Conservation (phyloP, 2,113 vertebrate species). For the Amia ocellicauda region DNA sequence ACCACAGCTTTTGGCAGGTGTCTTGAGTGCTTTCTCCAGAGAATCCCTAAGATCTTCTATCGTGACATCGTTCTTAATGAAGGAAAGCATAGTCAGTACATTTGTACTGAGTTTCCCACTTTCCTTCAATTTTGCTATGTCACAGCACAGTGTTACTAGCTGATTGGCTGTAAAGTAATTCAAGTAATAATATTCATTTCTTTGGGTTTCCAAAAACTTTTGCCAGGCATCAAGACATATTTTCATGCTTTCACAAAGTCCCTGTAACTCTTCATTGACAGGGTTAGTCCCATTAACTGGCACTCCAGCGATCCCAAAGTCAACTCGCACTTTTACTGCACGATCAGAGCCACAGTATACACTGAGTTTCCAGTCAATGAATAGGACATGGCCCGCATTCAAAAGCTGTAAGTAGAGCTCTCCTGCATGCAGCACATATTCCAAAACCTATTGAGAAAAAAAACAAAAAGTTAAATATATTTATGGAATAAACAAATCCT, state of each 20-base stretch:
- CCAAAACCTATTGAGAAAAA: constrained; percentile 22
- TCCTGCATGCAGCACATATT: constrained; percentile 31
- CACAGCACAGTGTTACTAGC: constrained; percentile 64
- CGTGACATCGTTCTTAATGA: constrained; percentile 53
- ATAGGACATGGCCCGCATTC: constrained; percentile 69
- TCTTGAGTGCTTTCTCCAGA: constrained; percentile 27
- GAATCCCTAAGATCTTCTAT: neutral
- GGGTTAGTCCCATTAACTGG: constrained; percentile 46
- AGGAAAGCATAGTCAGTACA: constrained; percentile 68
- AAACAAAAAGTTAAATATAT: constrained; percentile 12
- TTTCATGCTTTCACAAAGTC: constrained; percentile 66
- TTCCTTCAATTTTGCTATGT: constrained; percentile 39
- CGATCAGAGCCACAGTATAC: constrained; percentile 53
- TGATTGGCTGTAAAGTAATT: constrained; percentile 75
- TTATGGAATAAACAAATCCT: too few species aligned
- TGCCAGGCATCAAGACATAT: constrained; percentile 61
- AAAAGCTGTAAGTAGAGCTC: constrained; percentile 61
- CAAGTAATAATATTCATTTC: constrained; percentile 59
- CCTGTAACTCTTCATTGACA: constrained; percentile 46
- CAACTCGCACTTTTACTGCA: constrained; percentile 19
- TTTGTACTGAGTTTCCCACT: constrained; percentile 30
- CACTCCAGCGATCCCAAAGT: constrained; percentile 29
- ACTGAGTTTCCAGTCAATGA: constrained; percentile 57
- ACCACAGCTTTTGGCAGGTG: constrained; percentile 14
- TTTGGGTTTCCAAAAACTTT: constrained; percentile 50